Evolutionary conservation across 2,113 vertebrate genomes (phyloP), one percentile per base, ranked within the genome.

Genomic region (Heliornis fulica): DNA sequence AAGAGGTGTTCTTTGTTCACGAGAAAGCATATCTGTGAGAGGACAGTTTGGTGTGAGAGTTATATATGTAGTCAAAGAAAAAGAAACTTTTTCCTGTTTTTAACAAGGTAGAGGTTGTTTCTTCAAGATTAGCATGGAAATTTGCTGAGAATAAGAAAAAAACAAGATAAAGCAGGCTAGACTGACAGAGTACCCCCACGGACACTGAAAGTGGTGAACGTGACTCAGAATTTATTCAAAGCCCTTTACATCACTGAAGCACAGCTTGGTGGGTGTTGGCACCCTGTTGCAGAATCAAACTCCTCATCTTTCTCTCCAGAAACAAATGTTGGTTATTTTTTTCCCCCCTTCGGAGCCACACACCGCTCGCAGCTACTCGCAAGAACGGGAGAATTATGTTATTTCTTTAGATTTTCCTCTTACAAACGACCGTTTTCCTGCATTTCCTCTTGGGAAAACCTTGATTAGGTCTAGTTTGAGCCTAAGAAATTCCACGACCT

Each of bases 401-500:
- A 70, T 89, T 97, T 53, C 80, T 92, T 34, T 36, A 91, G 59
- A 75, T 87, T 94, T 65, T 41, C 32, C n/a, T 22, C 87, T 89
- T 69, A 65, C 46, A 68, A 94, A 90, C 85, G 41, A 94, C 53
- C 56, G 93, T 93, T 96, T 97, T 96, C 51, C 48, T 91, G 46
- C 87, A 76, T 85, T 82, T 64, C 56, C 83, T 63, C 34, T 80
- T 94, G 79, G 69, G 72, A 96, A 93, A 86, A 87, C 59, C 56
- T 97, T 95, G 65, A 83, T 96, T 88, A 92, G 51, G 76, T 87
- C 75, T 92, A 86, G 69, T 87, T 87, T 59, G 79, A 94, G 92
- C 78, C 60, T 83, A 66, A 74, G 50, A 92, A 96, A 94, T 91
- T 72, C 83, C 51, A 34, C 91, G 88, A 93, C 84, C 96, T 95